These are phyloP conservation scores for Drosophila recens DNA, from an alignment of 2,888 invertebrate genomes.

Conservation along the genomic window DNA sequence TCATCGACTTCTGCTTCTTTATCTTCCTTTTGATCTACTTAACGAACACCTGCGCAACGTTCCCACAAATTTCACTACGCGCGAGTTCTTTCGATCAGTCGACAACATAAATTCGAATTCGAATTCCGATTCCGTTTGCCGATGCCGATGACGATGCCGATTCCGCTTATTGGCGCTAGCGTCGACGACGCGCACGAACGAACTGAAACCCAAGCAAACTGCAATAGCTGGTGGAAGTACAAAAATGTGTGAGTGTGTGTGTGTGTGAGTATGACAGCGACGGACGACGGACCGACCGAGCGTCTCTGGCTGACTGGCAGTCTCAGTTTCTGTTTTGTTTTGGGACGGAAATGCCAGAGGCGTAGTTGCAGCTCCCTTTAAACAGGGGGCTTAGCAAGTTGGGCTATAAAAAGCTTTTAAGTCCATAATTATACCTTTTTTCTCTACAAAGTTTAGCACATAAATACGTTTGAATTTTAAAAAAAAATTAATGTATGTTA, in stretches of 20 bases:
- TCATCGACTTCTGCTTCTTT: not conserved
- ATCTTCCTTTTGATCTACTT: conserved; percentile 18
- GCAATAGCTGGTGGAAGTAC: conserved; percentile 75
- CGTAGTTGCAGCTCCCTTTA: conserved; percentile 47
- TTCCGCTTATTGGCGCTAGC: conserved; percentile 70
- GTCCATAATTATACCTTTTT: not conserved
- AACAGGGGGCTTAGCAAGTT: not conserved
- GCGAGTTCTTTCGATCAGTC: conserved; percentile 57
- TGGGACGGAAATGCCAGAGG: conserved; percentile 74
- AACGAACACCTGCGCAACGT: conserved; percentile 54
- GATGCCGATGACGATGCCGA: conserved; percentile 52
- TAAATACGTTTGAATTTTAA: too few species aligned
- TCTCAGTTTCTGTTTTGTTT: conserved; percentile 76
- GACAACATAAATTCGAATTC: conserved; percentile 32
- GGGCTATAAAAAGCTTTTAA: conserved; percentile 1
- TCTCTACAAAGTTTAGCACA: not conserved
- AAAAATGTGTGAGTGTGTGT: conserved; percentile 27
- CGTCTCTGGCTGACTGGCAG: conserved; percentile 57
- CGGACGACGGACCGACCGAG: conserved; percentile 33
- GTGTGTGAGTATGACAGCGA: conserved; percentile 31
- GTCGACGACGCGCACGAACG: conserved; percentile 66
- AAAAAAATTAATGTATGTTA: too few species aligned
- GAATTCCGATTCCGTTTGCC: conserved; percentile 47
- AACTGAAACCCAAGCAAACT: conserved; percentile 73
- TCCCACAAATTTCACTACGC: conserved; percentile 60